Evolutionary conservation across 2,888 invertebrate species (phyloP).

Genomic region (Harpalus rufipes): DNA sequence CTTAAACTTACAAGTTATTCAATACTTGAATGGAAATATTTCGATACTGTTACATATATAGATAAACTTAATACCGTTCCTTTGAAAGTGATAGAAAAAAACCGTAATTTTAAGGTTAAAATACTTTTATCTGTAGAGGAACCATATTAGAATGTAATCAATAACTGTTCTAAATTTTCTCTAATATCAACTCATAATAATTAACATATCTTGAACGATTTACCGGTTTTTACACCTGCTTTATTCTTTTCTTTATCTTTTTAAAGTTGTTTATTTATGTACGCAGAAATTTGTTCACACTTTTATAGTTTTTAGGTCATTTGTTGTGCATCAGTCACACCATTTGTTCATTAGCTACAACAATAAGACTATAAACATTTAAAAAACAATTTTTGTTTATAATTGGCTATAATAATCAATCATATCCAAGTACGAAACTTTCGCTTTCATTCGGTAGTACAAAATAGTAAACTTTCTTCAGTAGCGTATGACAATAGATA

Average conservation of each 20-base stretch:
- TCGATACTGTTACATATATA: conserved; percentile 54
- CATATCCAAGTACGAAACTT: conserved; percentile 44
- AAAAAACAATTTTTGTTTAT: conserved; percentile 34
- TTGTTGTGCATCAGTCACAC: conserved; percentile 7
- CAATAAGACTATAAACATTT: background rate
- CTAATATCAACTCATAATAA: conserved; percentile 49
- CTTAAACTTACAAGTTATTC: conserved; percentile 39
- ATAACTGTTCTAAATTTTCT: conserved; percentile 59
- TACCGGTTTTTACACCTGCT: conserved; percentile 39
- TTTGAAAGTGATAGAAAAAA: conserved; percentile 57
- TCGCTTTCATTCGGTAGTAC: conserved; percentile 32
- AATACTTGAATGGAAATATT: conserved; percentile 53
- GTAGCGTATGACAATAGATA: conserved; percentile 36
- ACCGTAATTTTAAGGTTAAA: conserved; percentile 61
- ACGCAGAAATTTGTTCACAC: conserved; percentile 2
- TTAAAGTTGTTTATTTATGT: conserved; percentile 2
- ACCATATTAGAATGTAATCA: conserved; percentile 62
- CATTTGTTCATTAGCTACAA: conserved; percentile 6
- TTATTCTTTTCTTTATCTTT: conserved; percentile 29
- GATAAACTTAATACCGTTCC: conserved; percentile 57
- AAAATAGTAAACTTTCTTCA: conserved; percentile 42
- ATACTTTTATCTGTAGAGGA: conserved; percentile 58
- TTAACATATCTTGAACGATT: conserved; percentile 52
- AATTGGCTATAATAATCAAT: conserved; percentile 37
- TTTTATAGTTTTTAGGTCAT: conserved; percentile 28